Evolutionary conservation across 1,140 invertebrate species (phyloP), one percentile per base, ranked within the genome.

Genomic region (Aphaenogaster floridana): DNA sequence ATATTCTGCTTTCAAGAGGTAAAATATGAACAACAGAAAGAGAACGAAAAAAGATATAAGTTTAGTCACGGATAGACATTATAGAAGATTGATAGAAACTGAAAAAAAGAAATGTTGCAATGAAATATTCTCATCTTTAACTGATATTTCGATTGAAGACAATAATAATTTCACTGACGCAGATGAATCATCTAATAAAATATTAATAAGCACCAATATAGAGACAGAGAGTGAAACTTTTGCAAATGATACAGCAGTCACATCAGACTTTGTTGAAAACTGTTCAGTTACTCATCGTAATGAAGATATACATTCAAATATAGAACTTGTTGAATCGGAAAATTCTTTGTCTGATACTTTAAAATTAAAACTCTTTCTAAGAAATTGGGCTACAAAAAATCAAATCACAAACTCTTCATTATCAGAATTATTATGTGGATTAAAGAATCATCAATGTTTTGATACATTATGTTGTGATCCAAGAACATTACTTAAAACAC

Each of bases 361-460:
- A 3, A 59, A 59, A 9, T 59, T 59, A 21, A 28, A 28, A 59
- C 15, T 21, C 7, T 54, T 54, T 54, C 13, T 54, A 17, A 54
- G 3, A 54, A 11, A 59, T 59, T 59, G 17, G n/a, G 17, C 57
- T 59, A 6, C 7, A 59, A 28, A 21, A 21, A 59, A 59, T 7
- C 57, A 59, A 3, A 63, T 36, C 2, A 63, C 28, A 63, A 8
- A 63, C 7, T 13, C 28, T 63, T 8, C 59, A 63, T 7, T 63
- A 63, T 63, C 59, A 2, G 13, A 7, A 36, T 36, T 63, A 13
- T 63, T 63, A 13, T 2, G 13, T 3, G 28, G 2, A 63, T 63
- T 36, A 63, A 36, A 63, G 5, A 21, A 17, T 63, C 59, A 63
- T 63, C 28, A 63, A 63, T 63, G 59, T 63, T 63, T 28, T 63